Evolutionary conservation across 2,797 vertebrate species (phyloP).

Genomic region (Pangasius sanitwongsei): DNA sequence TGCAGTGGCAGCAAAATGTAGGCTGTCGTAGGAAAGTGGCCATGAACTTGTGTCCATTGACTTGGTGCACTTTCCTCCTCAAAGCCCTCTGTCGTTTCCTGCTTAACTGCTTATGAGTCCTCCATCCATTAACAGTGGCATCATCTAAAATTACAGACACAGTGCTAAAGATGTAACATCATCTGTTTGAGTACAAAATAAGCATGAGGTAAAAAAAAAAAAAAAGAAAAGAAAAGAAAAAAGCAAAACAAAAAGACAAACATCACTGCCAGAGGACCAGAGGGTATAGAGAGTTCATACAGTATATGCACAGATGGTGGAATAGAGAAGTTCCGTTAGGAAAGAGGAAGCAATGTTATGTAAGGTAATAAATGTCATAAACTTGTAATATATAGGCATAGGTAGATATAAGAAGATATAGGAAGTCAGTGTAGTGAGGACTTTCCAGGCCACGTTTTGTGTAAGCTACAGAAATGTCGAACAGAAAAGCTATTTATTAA

Average conservation of each 20-base stretch:
- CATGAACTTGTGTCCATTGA: slow-evolving; percentile 99
- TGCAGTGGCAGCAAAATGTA: slow-evolving; percentile 97
- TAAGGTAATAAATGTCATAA: slow-evolving; percentile 15
- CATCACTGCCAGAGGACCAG: not conserved
- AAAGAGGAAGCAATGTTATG: slow-evolving; percentile 4
- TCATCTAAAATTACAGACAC: slow-evolving; percentile 63
- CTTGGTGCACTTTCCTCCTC: slow-evolving; percentile 89
- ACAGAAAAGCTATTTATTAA: not conserved
- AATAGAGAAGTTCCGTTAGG: not conserved
- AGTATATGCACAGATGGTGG: not conserved
- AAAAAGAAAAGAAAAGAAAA: not conserved
- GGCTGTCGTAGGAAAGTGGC: slow-evolving; percentile 93
- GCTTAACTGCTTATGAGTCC: slow-evolving; percentile 84
- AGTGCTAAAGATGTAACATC: not conserved
- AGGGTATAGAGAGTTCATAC: not conserved
- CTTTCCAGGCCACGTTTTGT: not conserved
- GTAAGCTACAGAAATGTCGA: not conserved
- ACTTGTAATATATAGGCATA: not conserved
- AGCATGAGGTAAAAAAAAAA: not conserved
- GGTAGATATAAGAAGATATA: not conserved
- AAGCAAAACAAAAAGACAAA: not conserved
- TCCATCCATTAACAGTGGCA: slow-evolving; percentile 68
- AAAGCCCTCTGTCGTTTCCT: slow-evolving; percentile 89
- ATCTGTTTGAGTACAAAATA: not conserved
- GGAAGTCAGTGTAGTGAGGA: not conserved